phyloP scores from a whole-genome alignment of 2,888 invertebrate species.

The Neocrepidodera transversa region DNA sequence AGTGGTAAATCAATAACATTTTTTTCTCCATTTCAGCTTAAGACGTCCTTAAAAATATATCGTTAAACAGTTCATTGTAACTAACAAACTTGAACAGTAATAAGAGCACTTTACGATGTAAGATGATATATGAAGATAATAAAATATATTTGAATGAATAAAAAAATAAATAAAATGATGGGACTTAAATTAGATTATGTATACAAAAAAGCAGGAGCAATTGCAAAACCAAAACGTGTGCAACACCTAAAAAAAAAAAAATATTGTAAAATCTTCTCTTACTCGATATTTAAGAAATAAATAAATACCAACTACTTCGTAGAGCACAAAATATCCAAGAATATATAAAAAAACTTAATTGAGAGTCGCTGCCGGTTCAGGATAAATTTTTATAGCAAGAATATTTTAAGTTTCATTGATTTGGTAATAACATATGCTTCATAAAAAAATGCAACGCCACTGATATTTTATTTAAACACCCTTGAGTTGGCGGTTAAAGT shows the following conservation, averaged over 20 bases:
- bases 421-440: too few species aligned
- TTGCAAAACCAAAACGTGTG: constrained; percentile 43
- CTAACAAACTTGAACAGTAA: constrained; percentile 23
- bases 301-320: too few species aligned
- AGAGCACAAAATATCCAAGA: too few species aligned
- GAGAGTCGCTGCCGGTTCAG: too few species aligned
- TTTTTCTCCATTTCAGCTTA: constrained; percentile 23
- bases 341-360: too few species aligned
- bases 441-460: too few species aligned
- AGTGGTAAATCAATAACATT: constrained; percentile 21
- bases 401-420: too few species aligned
- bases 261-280: background rate
- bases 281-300: too few species aligned
- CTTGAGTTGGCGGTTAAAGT: too few species aligned
- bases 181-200: constrained; percentile 43
- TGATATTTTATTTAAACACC: too few species aligned
- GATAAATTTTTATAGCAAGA: too few species aligned
- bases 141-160: constrained; percentile 38
- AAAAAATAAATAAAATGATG: constrained; percentile 50
- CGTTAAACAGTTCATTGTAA: constrained; percentile 22
- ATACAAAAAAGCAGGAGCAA: constrained; percentile 48
- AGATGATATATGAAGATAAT: constrained; percentile 32
- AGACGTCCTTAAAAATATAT: constrained; percentile 19
- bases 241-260: constrained; percentile 41
- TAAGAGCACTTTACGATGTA: constrained; percentile 33